Conservation (phyloP, 2,888 invertebrate species). For the Entomobrya multifasciata region DNA sequence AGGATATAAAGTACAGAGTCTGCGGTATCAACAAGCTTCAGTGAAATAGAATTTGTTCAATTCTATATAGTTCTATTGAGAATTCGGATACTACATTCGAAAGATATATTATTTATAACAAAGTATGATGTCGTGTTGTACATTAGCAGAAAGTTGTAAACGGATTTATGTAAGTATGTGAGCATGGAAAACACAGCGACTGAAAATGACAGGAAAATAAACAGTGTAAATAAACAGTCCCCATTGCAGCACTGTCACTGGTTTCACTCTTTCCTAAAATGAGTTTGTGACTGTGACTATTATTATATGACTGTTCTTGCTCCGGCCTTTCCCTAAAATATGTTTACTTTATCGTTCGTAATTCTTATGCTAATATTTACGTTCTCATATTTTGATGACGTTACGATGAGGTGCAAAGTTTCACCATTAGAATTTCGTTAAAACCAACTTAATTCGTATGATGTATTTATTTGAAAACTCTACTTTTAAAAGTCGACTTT, state of each 20-base stretch:
- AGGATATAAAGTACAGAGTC: too few relatives aligned
- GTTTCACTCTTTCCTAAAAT: neutral
- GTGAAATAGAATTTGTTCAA: too few relatives aligned
- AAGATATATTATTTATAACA: too few relatives aligned
- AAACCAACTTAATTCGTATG: neutral
- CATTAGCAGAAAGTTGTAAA: neutral
- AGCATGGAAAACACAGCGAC: neutral
- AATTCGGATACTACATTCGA: too few relatives aligned
- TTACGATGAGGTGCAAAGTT: conserved; percentile 32
- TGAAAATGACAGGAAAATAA: conserved; percentile 54
- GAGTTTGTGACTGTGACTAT: neutral
- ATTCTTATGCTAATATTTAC: conserved; percentile 3
- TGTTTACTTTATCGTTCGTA: conserved; percentile 46
- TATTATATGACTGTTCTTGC: neutral
- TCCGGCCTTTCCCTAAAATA: neutral
- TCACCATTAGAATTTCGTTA: conserved; percentile 53
- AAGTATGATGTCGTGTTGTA: neutral
- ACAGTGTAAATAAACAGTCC: conserved; percentile 41
- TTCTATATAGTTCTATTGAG: too few relatives aligned
- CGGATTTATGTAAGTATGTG: neutral
- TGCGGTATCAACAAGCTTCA: too few relatives aligned
- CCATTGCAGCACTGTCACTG: conserved; percentile 4
- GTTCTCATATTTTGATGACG: neutral
- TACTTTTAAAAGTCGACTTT: neutral
- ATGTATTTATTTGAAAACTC: neutral